Base-by-base conservation (phyloP, 2,113 vertebrate species). In the Columbina picui region DNA sequence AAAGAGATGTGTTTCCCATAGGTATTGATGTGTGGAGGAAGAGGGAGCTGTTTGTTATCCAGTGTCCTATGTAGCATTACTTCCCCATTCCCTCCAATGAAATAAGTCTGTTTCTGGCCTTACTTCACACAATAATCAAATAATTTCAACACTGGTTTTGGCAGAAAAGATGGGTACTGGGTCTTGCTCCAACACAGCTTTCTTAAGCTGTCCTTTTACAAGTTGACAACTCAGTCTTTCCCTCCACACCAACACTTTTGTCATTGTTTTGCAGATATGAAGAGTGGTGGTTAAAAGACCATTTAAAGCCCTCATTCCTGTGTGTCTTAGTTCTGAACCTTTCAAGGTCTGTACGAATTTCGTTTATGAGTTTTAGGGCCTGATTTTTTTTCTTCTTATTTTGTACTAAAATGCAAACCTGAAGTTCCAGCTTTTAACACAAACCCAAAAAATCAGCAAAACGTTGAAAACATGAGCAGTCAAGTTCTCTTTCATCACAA, bases 51-150 rank as follows among this genome's bases (percentile, higher is more conserved):
- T 16, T 81, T 17, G 2, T 77, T 60, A 60, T 5, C 39, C 39
- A 17, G 18, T 19, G 19, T 21, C 29, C 30, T 22, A 8, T 43
- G 36, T 16, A 47, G 20, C 5, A 1, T 26, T 61, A 52, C 6
- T 60, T 18, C 3, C 15, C 6, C 15, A 4, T 53, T 82, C 34
- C 23, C 7, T 61, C 26, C 32, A 65, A 10, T 0, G 0, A 70
- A 69, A 25, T 73, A 30, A 65, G 7, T 14, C 32, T 60, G 17
- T 6, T 89, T 89, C 68, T 87, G 63, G 39, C 36, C 25, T 61
- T 56, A 23, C 64, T 86, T 90, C 83, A 36, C 22, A 41, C 18
- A 84, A 25, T 60, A 78, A 65, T 38, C 1, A 60, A 64, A 34
- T 69, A 13, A 60, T 56, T 43, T 47, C 3, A 53, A 36, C 3